These are phyloP conservation scores for Clarias magur DNA, from an alignment of 2,113 vertebrate species.

Conservation along the genomic window DNA sequence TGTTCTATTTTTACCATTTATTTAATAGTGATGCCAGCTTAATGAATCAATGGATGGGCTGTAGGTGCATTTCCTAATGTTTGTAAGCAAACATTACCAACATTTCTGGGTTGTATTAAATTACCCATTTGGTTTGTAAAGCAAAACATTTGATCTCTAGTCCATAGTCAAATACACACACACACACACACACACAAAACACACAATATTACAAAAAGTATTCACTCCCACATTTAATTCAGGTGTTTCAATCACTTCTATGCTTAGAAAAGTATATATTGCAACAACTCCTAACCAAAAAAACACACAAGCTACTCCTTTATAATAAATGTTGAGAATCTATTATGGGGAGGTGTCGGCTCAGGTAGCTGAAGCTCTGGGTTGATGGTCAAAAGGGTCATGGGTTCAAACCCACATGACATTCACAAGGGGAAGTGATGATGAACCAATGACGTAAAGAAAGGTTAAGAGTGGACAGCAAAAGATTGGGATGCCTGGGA, in stretches of 20 bases:
- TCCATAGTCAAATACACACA: not conserved
- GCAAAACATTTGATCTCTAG: not conserved
- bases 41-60: not conserved
- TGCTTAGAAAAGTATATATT: not conserved
- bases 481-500: no score
- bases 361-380: no score
- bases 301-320: not conserved
- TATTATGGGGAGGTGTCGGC: not conserved
- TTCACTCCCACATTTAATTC: no score
- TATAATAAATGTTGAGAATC: not conserved
- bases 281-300: not conserved
- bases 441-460: no score
- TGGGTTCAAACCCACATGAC: not conserved
- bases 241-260: no score
- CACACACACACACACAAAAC: no score
- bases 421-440: no score
- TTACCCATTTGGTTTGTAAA: not conserved
- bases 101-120: not conserved
- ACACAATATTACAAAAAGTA: no score
- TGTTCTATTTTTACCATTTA: not conserved
- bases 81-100: not conserved
- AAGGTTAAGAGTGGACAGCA: no score
- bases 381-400: no score
- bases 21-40: not conserved
- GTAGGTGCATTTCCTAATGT: not conserved